phyloP scores from a whole-genome alignment of 2,113 vertebrate species.

The Passer domesticus region DNA sequence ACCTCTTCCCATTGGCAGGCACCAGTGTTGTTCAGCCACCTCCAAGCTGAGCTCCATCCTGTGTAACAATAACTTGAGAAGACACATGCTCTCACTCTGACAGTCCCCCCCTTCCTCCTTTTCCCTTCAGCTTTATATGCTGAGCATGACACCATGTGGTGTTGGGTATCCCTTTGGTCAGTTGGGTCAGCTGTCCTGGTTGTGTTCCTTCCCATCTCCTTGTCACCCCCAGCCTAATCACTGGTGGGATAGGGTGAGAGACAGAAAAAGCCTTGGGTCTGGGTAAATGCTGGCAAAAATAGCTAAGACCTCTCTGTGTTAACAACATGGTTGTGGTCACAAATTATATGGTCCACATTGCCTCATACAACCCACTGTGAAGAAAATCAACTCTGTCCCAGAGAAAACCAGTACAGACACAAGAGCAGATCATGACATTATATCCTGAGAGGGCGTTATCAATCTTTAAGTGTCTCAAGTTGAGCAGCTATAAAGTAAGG shows the following conservation, averaged over 20 bases:
- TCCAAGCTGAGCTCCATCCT: neutral
- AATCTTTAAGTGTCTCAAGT: neutral
- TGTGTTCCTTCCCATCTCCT: neutral
- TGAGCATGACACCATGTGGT: neutral
- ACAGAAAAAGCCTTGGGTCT: neutral
- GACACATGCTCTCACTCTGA: neutral
- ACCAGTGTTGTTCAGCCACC: neutral
- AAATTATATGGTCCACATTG: neutral
- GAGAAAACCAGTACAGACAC: neutral
- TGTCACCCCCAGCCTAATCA: neutral
- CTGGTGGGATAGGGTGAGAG: neutral
- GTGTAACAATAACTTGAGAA: accelerated
- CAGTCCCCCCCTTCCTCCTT: accelerated
- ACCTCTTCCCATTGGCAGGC: accelerated
- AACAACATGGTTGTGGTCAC: neutral
- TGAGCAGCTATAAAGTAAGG: neutral
- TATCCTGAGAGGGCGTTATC: neutral
- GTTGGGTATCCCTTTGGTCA: neutral
- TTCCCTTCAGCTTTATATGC: neutral
- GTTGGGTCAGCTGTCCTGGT: neutral
- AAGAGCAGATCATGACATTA: neutral
- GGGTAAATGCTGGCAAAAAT: neutral
- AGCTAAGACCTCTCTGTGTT: neutral
- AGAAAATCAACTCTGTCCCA: neutral
- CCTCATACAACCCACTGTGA: accelerated